A percentile compares a stretch with the other conserved stretches of the same genome.
These are phyloP conservation scores for Procavia capensis DNA, from an alignment of 2,113 vertebrate species.

Conservation along the genomic window DNA sequence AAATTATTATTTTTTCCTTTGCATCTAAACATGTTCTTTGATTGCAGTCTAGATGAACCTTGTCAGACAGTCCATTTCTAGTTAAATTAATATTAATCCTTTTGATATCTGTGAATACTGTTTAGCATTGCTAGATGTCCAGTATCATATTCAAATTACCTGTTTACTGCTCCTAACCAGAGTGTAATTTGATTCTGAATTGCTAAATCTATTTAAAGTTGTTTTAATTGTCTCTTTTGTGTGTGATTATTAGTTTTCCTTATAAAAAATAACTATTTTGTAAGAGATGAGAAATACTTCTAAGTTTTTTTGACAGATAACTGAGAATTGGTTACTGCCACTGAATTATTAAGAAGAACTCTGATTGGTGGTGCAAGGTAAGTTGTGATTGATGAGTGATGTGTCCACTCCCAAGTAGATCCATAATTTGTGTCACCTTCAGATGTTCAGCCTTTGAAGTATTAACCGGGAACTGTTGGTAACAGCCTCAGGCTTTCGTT, in stretches of 20 bases:
- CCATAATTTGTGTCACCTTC: neutral
- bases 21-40: neutral
- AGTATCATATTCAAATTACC: neutral
- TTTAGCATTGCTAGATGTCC: neutral
- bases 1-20: neutral
- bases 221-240: neutral
- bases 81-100: neutral
- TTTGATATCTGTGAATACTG: neutral
- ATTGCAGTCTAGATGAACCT: neutral
- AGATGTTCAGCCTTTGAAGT: neutral
- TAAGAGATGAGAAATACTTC: neutral
- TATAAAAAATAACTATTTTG: neutral
- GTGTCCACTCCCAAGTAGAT: neutral
- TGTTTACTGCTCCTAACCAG: neutral
- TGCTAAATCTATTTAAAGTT: neutral
- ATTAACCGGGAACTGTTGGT: neutral
- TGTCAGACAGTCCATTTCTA: neutral
- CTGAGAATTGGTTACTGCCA: neutral
- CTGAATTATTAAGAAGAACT: neutral
- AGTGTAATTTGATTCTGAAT: neutral
- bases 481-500: neutral
- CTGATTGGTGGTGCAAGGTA: neutral
- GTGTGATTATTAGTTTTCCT: neutral
- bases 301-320: neutral
- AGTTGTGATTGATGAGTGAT: neutral